Evolutionary conservation across 2,797 vertebrate genomes (phyloP).

Genomic region (Gallirallus australis): DNA sequence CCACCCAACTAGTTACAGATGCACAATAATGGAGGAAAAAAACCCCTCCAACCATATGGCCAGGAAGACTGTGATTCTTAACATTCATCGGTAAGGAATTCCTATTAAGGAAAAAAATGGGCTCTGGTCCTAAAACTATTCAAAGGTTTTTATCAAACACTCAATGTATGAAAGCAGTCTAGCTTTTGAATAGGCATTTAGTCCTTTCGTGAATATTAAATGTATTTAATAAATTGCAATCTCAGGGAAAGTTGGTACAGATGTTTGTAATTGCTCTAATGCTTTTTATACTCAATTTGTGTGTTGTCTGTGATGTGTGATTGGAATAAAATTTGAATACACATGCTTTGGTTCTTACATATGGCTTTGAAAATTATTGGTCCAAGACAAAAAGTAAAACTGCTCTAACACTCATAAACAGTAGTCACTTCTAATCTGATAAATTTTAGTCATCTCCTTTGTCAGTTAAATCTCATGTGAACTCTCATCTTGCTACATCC

Average conservation of each 20-base stretch:
- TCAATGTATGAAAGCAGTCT: not conserved
- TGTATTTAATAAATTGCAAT: not conserved
- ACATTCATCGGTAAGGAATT: rapidly evolving
- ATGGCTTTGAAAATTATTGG: not conserved
- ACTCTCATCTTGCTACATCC: not conserved
- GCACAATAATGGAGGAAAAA: not conserved
- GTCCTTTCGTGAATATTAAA: not conserved
- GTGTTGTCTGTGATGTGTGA: not conserved
- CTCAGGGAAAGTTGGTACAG: not conserved
- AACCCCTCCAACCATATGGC: not conserved
- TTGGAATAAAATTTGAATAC: not conserved
- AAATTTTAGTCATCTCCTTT: not conserved
- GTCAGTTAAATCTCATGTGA: not conserved
- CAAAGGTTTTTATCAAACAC: not conserved
- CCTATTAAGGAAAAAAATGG: not conserved
- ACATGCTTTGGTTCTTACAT: not conserved
- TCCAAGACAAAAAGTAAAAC: not conserved
- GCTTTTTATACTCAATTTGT: not conserved
- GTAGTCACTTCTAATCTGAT: not conserved
- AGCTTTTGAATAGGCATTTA: not conserved
- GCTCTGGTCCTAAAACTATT: not conserved
- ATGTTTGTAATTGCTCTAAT: not conserved
- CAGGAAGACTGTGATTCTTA: not conserved
- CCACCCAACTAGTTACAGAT: not conserved
- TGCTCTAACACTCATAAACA: not conserved